Evolutionary conservation across 2,113 vertebrate genomes (phyloP), one percentile per base, ranked within the genome.

Genomic region (Steatornis caripensis): DNA sequence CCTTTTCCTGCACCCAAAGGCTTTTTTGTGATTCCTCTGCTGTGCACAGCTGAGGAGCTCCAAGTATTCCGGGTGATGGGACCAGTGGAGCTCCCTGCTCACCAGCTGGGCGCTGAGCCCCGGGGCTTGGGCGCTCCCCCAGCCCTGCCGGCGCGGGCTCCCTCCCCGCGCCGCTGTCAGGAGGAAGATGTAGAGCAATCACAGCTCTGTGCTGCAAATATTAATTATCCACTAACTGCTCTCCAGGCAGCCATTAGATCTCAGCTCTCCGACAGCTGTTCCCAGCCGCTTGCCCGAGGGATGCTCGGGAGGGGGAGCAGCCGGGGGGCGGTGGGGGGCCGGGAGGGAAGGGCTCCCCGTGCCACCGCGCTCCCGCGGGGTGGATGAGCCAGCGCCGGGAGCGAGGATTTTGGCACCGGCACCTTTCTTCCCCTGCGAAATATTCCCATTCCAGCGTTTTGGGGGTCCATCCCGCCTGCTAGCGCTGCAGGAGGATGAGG

Each of bases 171-270:
- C 88, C 2, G 10, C 96, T 95, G 96, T 97, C 96, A 89, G 93
- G 76, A 80, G 60, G 95, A 97, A 97, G 97, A 97, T 88, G 93
- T 95, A 97, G 94, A 97, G 95, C 97, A 92, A 98, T 97, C 97
- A 90, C 95, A 95, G 96, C 95, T 93, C 97, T 93, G 95, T 96
- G 97, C 98, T 77, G 96, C 98, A 98, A 97, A 98, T 98, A 98
- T 98, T 98, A 98, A 98, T 98, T 98, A 98, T 98, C 97, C 96
- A 80, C 97, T 98, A 98, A 98, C 97, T 97, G 97, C 98, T 98
- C 98, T 97, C 98, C 96, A 97, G 98, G 98, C 97, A 95, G 97
- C 93, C 98, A 97, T 98, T 97, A 95, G 45, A 36, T 72, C 97
- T 61, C 97, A 49, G 97, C 96, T 97, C 96, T 92, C 96, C n/a